phyloP scores from a whole-genome alignment of 1,140 invertebrate species.

The Palaemon carinicauda region DNA sequence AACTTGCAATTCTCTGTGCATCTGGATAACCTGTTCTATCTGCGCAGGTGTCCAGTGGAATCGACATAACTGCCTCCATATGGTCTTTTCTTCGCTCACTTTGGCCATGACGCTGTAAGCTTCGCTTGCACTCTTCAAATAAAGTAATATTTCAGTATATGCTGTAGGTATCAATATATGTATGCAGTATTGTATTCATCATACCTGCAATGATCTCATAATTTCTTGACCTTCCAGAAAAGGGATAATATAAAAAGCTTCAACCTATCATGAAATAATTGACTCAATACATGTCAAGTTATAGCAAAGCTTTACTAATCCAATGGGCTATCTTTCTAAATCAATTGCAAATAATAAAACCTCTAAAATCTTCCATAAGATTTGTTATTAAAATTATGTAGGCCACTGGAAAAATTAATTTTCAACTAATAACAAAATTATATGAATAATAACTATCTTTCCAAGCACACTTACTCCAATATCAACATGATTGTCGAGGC shows the following conservation, averaged over 20 bases:
- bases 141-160: not conserved
- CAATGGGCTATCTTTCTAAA: too few relatives aligned
- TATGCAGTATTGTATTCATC: too few relatives aligned
- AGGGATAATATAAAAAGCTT: too few relatives aligned
- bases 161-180: not conserved
- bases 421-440: not conserved
- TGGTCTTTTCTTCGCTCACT: constrained; percentile 84
- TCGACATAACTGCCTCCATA: constrained; percentile 89
- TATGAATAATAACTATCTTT: too few relatives aligned
- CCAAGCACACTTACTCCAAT: constrained; percentile 67
- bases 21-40: constrained; percentile 74
- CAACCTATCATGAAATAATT: too few relatives aligned
- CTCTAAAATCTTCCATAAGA: not conserved
- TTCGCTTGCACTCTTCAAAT: constrained; percentile 66
- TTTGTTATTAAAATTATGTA: too few relatives aligned
- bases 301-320: too few relatives aligned
- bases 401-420: too few relatives aligned
- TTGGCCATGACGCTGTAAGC: constrained; percentile 79
- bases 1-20: constrained; percentile 48
- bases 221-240: too few relatives aligned
- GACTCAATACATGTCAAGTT: too few relatives aligned
- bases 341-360: too few relatives aligned
- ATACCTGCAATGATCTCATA: too few relatives aligned
- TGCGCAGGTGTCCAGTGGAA: constrained; percentile 93
- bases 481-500: constrained; percentile 91